Evolutionary conservation across 2,113 vertebrate genomes (phyloP).

Genomic region (Otus sunia): DNA sequence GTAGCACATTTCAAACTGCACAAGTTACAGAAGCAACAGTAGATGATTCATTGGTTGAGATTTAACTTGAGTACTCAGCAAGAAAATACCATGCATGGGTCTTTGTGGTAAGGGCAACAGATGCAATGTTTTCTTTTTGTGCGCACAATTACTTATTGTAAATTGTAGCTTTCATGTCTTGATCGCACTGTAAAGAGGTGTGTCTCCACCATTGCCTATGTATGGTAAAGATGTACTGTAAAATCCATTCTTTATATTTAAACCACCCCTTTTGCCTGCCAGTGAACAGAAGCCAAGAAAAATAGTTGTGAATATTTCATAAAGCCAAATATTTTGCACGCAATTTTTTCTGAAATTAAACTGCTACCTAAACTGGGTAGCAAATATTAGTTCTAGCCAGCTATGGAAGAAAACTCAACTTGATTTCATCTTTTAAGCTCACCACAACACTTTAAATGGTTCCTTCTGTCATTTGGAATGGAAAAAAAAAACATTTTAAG

Average conservation of each 20-base stretch:
- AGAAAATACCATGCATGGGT: neutral
- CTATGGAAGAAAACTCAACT: neutral
- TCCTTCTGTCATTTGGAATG: constrained; percentile 35
- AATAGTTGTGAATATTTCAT: constrained; percentile 9
- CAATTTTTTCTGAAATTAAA: constrained; percentile 31
- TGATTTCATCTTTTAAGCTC: constrained; percentile 39
- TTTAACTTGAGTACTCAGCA: constrained; percentile 40
- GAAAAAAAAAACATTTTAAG: neutral
- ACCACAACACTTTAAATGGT: constrained; percentile 51
- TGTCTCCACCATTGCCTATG: neutral
- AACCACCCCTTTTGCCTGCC: neutral
- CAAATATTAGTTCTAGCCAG: constrained; percentile 57
- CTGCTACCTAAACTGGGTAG: constrained; percentile 34
- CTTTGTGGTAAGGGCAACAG: constrained; percentile 21
- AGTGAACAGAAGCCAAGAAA: constrained; percentile 4
- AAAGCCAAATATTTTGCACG: neutral
- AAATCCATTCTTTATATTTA: neutral
- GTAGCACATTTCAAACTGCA: constrained; percentile 30
- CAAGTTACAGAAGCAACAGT: constrained; percentile 48
- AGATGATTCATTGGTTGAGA: constrained; percentile 50
- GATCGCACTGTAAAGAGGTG: neutral
- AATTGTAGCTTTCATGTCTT: constrained; percentile 17
- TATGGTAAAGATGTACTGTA: neutral
- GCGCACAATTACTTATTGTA: neutral
- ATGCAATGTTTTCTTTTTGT: constrained; percentile 31